Percentiles rank a stretch among this genome's conserved stretches.
phyloP scores from a whole-genome alignment of 2,113 vertebrate genomes.

The Oryzias celebensis region DNA sequence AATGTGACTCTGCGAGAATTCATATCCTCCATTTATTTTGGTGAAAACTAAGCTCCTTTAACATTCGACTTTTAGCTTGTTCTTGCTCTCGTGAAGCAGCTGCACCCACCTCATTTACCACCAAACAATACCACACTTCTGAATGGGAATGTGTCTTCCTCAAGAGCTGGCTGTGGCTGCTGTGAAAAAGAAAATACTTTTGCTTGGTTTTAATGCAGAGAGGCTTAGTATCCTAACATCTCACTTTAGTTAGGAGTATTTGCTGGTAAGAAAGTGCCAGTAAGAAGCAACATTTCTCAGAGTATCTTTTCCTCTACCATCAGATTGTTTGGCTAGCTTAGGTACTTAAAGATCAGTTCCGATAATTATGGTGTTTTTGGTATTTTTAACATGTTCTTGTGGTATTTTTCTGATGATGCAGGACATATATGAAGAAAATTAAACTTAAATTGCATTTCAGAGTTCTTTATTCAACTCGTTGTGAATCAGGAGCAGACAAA shows the following conservation, averaged over 20 bases:
- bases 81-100: constrained; percentile 3
- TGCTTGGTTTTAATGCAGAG: constrained; percentile 49
- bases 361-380: no score
- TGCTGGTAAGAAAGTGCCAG: constrained; percentile 60
- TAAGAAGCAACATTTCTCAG: constrained; percentile 37
- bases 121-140: constrained; percentile 50
- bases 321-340: constrained; percentile 62
- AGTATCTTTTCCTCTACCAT: constrained; percentile 37
- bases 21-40: neutral
- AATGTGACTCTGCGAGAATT: neutral
- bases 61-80: constrained; percentile 7
- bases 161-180: constrained; percentile 55
- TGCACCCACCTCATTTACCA: constrained; percentile 48
- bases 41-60: neutral
- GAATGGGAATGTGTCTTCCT: constrained; percentile 59
- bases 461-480: no score
- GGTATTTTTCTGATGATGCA: no score
- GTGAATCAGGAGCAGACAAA: no score
- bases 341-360: neutral
- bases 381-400: no score
- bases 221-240: constrained; percentile 61
- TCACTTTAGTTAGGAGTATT: constrained; percentile 62
- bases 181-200: constrained; percentile 71
- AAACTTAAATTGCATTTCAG: no score
- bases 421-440: no score